Conservation (phyloP, 2,797 vertebrate genomes). For the Pachyuromys duprasi region DNA sequence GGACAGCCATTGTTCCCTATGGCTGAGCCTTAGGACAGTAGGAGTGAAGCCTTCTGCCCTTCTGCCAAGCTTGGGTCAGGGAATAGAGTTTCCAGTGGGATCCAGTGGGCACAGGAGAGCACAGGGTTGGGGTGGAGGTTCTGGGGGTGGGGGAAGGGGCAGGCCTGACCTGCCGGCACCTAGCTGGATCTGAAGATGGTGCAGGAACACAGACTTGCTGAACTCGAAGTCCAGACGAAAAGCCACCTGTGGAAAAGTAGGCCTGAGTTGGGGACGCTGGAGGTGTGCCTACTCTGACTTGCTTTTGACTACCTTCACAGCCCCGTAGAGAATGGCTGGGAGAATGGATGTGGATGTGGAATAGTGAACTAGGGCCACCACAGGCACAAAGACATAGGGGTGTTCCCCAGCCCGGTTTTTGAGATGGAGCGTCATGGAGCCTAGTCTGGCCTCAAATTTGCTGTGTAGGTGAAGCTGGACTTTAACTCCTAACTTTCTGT, state of each 20-base stretch:
- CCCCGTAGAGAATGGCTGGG: background rate
- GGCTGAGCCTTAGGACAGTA: background rate
- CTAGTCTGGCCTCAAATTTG: background rate
- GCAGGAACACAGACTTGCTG: constrained; percentile 92
- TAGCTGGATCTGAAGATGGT: constrained; percentile 91
- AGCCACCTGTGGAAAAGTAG: constrained; percentile 88
- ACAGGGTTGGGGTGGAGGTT: background rate
- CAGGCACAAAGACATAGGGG: background rate
- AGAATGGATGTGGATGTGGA: too few species aligned
- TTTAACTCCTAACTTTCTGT: background rate
- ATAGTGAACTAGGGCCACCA: background rate
- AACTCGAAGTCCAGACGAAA: constrained; percentile 98
- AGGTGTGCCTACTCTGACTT: background rate
- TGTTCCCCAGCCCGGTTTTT: background rate
- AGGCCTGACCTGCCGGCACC: constrained; percentile 64
- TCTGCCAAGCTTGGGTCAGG: background rate
- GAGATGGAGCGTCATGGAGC: background rate
- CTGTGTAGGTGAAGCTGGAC: background rate
- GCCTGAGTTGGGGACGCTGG: background rate
- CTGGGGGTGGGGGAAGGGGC: background rate
- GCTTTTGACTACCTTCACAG: background rate
- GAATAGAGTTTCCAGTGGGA: background rate
- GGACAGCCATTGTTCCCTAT: background rate
- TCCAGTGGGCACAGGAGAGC: too few species aligned
- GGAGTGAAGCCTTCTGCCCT: too few species aligned